Evolutionary conservation across 2,888 invertebrate species (phyloP).

Genomic region (Pyrgus malvae): DNA sequence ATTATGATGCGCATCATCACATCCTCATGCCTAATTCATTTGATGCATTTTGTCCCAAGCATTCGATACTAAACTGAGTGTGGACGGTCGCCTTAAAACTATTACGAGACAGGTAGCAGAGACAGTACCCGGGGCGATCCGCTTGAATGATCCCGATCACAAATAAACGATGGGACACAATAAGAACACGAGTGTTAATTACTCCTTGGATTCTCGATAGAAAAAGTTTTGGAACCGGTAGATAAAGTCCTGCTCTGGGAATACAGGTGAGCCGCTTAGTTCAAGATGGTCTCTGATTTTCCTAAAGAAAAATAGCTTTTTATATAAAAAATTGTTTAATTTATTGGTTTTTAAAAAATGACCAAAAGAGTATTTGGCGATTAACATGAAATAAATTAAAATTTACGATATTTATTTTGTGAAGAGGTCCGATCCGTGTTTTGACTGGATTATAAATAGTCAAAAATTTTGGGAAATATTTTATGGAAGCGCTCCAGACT

Average conservation of each 20-base stretch:
- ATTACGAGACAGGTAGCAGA: constrained; percentile 33
- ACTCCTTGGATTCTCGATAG: constrained; percentile 32
- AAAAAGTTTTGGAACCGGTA: constrained; percentile 12
- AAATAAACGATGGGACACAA: constrained; percentile 44
- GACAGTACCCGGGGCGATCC: constrained; percentile 38
- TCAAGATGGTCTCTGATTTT: not conserved
- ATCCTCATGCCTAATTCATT: too few species aligned
- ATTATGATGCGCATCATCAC: too few species aligned
- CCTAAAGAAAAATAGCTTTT: too few species aligned
- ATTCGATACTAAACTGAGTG: too few species aligned
- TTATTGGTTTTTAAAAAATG: too few species aligned
- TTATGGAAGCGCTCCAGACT: constrained; percentile 49
- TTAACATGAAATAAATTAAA: too few species aligned
- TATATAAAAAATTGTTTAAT: too few species aligned
- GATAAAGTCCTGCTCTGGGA: not conserved
- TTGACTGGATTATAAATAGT: not conserved
- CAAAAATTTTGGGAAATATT: not conserved
- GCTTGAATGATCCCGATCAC: constrained; percentile 48
- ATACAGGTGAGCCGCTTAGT: not conserved
- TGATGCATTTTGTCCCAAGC: too few species aligned
- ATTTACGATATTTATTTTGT: too few species aligned
- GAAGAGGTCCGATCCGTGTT: too few species aligned
- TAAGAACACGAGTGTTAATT: constrained; percentile 46
- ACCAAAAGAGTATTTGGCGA: too few species aligned
- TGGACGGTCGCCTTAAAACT: constrained; percentile 29